Conservation (phyloP, 1,140 invertebrate genomes). For the Drosophila rufa region DNA sequence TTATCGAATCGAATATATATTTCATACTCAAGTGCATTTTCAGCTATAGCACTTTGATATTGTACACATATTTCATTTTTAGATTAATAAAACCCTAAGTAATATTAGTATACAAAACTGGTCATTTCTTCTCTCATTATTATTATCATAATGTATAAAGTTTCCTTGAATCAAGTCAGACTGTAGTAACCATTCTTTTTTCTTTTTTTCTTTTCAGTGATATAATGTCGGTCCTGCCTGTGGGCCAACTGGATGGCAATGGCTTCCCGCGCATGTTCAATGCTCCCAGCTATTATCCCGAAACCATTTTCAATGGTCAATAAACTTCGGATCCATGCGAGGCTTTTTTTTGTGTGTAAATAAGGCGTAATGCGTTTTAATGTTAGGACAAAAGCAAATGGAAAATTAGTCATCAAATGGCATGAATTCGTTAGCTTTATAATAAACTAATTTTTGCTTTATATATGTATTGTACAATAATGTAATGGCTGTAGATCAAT, state of each 20-base stretch:
- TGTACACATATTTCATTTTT: too few species aligned
- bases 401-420: constrained; percentile 70
- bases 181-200: background rate
- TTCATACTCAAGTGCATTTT: too few species aligned
- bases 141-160: too few species aligned
- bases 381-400: constrained; percentile 49
- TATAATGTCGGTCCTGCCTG: constrained; percentile 82
- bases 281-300: constrained; percentile 84
- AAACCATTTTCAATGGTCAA: constrained; percentile 84
- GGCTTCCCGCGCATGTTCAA: constrained; percentile 84
- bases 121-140: too few species aligned
- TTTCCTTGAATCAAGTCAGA: background rate
- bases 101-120: too few species aligned
- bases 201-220: constrained; percentile 69
- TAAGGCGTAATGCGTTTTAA: constrained; percentile 55
- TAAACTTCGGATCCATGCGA: constrained; percentile 47
- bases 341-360: constrained; percentile 58
- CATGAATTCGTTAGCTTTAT: constrained; percentile 56
- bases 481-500: constrained; percentile 61
- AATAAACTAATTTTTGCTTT: constrained; percentile 50
- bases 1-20: too few species aligned
- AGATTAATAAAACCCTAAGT: too few species aligned
- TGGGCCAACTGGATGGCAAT: constrained; percentile 80
- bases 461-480: constrained; percentile 68
- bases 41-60: too few species aligned